phyloP scores from a whole-genome alignment of 2,113 vertebrate species.

The Gasterosteus nipponicus region DNA sequence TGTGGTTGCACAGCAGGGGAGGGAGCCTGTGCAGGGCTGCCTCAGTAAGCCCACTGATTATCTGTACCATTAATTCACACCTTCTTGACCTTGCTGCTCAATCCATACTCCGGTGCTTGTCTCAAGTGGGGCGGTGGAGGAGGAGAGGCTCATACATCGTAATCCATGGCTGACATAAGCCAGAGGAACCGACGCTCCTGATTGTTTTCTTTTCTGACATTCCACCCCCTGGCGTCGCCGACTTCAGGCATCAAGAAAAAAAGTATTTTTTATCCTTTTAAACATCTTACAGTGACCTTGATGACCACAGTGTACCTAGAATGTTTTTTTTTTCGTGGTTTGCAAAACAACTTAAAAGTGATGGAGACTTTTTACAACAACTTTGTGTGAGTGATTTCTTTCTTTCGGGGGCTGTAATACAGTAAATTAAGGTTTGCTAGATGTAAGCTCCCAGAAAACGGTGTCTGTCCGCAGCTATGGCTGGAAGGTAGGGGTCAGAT shows the following conservation, averaged over 20 bases:
- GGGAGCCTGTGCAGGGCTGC: conserved; percentile 49
- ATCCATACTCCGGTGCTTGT: conserved; percentile 43
- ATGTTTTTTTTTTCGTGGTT: neutral
- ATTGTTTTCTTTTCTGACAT: neutral
- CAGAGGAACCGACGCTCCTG: neutral
- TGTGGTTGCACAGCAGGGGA: conserved; percentile 61
- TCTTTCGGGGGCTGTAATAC: conserved; percentile 29
- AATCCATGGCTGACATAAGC: conserved; percentile 27
- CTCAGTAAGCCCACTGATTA: conserved; percentile 62
- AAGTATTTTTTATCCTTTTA: neutral
- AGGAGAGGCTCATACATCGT: conserved; percentile 35
- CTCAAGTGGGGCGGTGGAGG: conserved; percentile 36
- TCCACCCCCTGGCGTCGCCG: neutral
- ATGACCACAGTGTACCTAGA: neutral
- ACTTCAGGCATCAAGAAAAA: neutral
- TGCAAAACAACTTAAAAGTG: neutral
- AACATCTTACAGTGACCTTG: conserved; percentile 1
- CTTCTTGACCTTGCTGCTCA: conserved; percentile 67
- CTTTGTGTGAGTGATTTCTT: conserved; percentile 7
- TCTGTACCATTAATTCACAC: conserved; percentile 69
- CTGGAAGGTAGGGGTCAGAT: conserved; percentile 58
- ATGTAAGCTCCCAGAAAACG: conserved; percentile 45
- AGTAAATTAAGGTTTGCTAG: conserved; percentile 68
- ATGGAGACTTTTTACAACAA: conserved; percentile 24
- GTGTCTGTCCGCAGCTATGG: conserved; percentile 24